These are phyloP conservation scores for Sander lucioperca DNA, from an alignment of 2,113 vertebrate genomes.

Conservation along the genomic window DNA sequence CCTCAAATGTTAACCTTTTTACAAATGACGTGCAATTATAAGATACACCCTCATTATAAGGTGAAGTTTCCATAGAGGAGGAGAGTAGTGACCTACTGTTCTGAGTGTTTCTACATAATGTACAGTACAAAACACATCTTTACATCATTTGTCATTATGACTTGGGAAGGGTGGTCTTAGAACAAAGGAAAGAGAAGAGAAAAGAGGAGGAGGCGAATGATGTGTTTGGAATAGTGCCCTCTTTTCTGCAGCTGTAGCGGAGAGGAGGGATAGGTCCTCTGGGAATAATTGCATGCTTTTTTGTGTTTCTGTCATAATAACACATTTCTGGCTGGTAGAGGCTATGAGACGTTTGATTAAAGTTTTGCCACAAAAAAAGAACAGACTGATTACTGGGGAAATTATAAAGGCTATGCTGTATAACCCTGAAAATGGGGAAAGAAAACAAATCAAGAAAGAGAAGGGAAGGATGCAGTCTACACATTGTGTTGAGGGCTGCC, in stretches of 20 bases:
- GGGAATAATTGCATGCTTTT: constrained; percentile 76
- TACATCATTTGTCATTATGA: constrained; percentile 48
- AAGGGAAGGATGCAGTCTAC: constrained; percentile 67
- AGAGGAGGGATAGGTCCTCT: constrained; percentile 67
- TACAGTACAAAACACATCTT: constrained; percentile 35
- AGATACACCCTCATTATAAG: constrained; percentile 9
- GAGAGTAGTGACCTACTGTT: constrained; percentile 15
- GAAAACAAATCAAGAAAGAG: constrained; percentile 66
- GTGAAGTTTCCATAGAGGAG: constrained; percentile 24
- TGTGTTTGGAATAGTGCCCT: constrained; percentile 65
- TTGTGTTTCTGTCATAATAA: constrained; percentile 74
- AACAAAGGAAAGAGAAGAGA: constrained; percentile 41
- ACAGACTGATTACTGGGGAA: constrained; percentile 73
- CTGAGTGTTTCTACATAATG: constrained; percentile 9
- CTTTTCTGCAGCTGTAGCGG: constrained; percentile 76
- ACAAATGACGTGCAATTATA: constrained; percentile 32
- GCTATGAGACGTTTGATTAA: constrained; percentile 76
- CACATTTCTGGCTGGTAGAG: constrained; percentile 69
- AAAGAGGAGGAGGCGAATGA: constrained; percentile 39
- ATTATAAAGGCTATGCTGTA: constrained; percentile 68
- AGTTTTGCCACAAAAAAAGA: constrained; percentile 56
- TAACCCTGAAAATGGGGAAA: constrained; percentile 51
- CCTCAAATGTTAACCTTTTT: constrained; percentile 18
- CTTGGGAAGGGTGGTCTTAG: constrained; percentile 35
- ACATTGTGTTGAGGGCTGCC: constrained; percentile 62